Conservation (phyloP, 2,888 invertebrate species). For the Machimus atricapillus region DNA sequence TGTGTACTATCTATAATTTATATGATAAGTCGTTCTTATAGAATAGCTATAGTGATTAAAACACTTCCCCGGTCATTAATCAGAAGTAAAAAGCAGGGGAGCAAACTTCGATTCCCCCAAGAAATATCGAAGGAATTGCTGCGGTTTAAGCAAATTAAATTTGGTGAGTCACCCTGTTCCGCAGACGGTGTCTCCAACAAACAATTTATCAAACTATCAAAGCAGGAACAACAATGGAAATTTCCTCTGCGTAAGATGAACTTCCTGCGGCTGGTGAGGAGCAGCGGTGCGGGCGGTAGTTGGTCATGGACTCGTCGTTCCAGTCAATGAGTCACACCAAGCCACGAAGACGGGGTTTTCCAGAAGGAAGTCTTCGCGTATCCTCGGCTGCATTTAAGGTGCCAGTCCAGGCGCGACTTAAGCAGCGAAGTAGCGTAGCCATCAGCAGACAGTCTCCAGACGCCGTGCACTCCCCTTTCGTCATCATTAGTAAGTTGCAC, state of each 20-base stretch:
- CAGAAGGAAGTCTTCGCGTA: background rate
- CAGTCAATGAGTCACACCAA: background rate
- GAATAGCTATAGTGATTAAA: background rate
- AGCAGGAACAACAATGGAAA: background rate
- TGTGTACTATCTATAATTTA: background rate
- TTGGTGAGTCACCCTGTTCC: background rate
- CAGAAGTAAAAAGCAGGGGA: background rate
- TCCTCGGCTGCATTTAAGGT: background rate
- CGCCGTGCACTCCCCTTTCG: background rate
- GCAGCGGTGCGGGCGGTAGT: background rate
- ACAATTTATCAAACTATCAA: conserved; percentile 23
- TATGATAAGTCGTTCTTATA: background rate
- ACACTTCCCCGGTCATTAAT: background rate
- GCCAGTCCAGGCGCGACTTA: background rate
- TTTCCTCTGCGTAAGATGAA: background rate
- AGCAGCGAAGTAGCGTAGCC: background rate
- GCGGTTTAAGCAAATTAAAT: conserved; percentile 5
- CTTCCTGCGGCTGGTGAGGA: background rate
- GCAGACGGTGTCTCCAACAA: background rate
- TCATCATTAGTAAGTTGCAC: conserved; percentile 17
- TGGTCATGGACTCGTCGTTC: background rate
- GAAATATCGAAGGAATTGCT: background rate
- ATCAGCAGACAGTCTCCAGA: conserved; percentile 22
- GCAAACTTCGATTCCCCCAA: background rate
- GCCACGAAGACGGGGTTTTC: background rate